Evolutionary conservation across 2,888 invertebrate genomes (phyloP).

Genomic region (Thecocarcelia acutangulata): DNA sequence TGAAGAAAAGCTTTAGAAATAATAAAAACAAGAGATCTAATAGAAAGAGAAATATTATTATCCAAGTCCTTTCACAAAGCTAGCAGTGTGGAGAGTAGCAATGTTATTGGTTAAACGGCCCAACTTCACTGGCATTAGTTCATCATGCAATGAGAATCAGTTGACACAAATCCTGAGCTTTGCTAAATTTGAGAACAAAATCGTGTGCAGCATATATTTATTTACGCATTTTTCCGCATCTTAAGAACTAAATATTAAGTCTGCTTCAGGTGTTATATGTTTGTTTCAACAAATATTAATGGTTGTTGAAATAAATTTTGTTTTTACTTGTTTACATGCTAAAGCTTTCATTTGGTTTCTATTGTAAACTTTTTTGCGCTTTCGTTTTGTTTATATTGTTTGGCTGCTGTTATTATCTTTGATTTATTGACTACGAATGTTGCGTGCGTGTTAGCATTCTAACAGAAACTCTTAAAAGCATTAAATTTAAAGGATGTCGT

Average conservation of each 20-base stretch:
- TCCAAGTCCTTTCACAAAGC: no score
- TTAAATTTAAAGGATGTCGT: not conserved
- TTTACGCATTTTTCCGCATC: constrained; percentile 35
- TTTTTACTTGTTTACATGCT: constrained; percentile 26
- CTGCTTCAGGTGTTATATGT: not conserved
- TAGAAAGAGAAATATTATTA: no score
- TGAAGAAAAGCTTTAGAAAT: no score
- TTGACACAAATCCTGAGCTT: constrained; percentile 66
- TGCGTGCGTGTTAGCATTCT: constrained; percentile 17
- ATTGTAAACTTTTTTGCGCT: constrained; percentile 1
- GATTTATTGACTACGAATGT: constrained; percentile 70
- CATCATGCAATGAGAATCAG: constrained; percentile 3
- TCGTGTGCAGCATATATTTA: no score
- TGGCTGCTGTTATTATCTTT: constrained; percentile 55
- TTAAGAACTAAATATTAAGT: constrained; percentile 1
- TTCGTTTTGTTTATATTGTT: not conserved
- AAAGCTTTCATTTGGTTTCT: constrained; percentile 14
- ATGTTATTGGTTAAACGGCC: no score
- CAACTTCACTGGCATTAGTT: no score
- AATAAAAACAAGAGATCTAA: no score
- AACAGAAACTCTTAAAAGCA: not conserved
- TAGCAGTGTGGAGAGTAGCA: no score
- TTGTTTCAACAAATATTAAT: not conserved
- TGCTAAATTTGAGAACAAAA: constrained; percentile 69
- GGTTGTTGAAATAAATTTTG: not conserved